Base-by-base conservation (phyloP, 2,888 invertebrate genomes). In the Gerris lacustris region DNA sequence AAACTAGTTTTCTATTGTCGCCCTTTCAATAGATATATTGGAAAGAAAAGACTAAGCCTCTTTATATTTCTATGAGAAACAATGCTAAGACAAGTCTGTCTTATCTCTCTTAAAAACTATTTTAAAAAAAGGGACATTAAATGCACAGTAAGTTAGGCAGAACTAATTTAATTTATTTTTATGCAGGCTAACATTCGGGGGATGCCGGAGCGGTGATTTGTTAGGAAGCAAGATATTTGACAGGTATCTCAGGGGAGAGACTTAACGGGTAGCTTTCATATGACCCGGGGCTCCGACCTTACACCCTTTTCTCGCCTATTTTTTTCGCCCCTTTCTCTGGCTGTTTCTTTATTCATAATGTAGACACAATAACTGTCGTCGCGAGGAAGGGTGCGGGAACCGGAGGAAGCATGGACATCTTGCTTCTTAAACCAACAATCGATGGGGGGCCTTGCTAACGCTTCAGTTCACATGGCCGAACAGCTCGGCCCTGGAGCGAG, bases 311-410 rank as follows among this genome's bases (percentile, higher is more conserved):
- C 45, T 44, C 67, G 45, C 67, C 70, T 67, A 44, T 55, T 17
- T 67, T 67, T 66, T 47, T 70, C 45, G 18, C 70, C 18, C 18
- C 62, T 70, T 45, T 44, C 70, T 70, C 66, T 67, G 45, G 55
- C 67, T 72, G 67, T 72, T 67, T 70, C 64, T 64, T 31, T 31
- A 18, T 62, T 68, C 68, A 64, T 64, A 17, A 64, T 64, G 64
- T 64, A 64, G 17, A 64, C 64, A 64, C 64, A 64, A 64, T 64
- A 64, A 64, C 64, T 64, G 64, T 64, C 64, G 31, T 5, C 64
- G 64, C n/a, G 31, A 18, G 7, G 17, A 64, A 64, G 64, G 64
- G 18, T 7, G 5, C 15, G 64, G 64, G 11, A 9, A 64, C 11
- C 9, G 9, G 55, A 9, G 11, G 55, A 55, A 55, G 55, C 55